A percentile compares a stretch with the other conserved stretches of the same genome.
Evolutionary conservation across 1,140 invertebrate genomes (phyloP).

Genomic region (Colletes gigas): DNA sequence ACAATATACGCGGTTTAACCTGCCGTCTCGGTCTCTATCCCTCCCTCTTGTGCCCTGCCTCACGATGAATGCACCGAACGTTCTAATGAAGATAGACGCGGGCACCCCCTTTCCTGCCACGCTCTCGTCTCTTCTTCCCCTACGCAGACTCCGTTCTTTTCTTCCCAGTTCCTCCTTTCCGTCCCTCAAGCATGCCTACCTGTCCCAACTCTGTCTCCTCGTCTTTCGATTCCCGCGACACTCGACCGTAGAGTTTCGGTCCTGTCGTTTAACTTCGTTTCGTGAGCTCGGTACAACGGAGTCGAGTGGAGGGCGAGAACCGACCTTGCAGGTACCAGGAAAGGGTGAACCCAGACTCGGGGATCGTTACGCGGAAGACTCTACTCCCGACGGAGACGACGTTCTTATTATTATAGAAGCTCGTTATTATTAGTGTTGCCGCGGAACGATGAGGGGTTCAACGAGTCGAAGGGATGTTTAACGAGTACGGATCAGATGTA

Average conservation of each 20-base stretch:
- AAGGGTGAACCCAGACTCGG: conserved; percentile 3
- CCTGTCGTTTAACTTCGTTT: conserved; percentile 54
- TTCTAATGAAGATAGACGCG: conserved; percentile 50
- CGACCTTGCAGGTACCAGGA: not conserved
- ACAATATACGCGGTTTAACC: conserved; percentile 63
- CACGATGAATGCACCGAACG: conserved; percentile 39
- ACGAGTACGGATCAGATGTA: conserved; percentile 22
- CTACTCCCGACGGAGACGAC: not conserved
- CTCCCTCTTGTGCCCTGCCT: conserved; percentile 3
- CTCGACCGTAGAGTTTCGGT: conserved; percentile 41
- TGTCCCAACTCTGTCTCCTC: not conserved
- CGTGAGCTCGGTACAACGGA: not conserved
- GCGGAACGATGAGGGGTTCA: conserved; percentile 8
- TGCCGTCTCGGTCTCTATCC: conserved; percentile 23
- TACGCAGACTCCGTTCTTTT: not conserved
- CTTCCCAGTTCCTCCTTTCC: not conserved
- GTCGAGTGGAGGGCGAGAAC: not conserved
- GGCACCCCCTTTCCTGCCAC: conserved; percentile 29
- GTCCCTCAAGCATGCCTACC: conserved; percentile 19
- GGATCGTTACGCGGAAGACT: conserved; percentile 21
- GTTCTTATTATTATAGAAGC: conserved; percentile 24
- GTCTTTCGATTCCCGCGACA: conserved; percentile 37
- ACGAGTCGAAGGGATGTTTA: conserved; percentile 21
- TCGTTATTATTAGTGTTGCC: conserved; percentile 29
- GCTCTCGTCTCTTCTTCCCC: conserved; percentile 4